Evolutionary conservation across 1,140 invertebrate genomes (phyloP).

Genomic region (Yoshiicerus persimilis): DNA sequence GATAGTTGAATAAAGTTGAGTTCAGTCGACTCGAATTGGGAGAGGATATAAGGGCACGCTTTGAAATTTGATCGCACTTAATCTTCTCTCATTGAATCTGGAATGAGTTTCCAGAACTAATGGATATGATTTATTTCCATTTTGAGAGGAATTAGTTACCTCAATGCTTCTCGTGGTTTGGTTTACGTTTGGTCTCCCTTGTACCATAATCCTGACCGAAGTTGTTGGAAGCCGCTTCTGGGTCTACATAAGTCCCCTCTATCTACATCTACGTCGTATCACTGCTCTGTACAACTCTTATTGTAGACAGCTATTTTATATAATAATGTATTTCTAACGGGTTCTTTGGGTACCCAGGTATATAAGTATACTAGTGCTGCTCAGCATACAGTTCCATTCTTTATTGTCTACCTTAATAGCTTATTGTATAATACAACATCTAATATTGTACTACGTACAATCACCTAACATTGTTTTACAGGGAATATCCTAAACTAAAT

Average conservation of each 20-base stretch:
- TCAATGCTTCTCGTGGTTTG: slow-evolving; percentile 10
- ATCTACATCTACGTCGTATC: background rate
- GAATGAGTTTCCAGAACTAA: slow-evolving; percentile 46
- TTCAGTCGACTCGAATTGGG: background rate
- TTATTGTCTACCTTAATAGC: background rate
- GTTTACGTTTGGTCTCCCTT: background rate
- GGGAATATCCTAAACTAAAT: background rate
- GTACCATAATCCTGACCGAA: slow-evolving; percentile 14
- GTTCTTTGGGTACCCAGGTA: no score
- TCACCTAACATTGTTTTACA: background rate
- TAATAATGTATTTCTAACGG: no score
- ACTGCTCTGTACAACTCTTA: background rate
- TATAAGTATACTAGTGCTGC: background rate
- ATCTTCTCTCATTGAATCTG: slow-evolving; percentile 42
- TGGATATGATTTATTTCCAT: slow-evolving; percentile 46
- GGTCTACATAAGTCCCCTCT: background rate
- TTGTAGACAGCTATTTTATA: no score
- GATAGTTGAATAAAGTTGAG: slow-evolving; percentile 8
- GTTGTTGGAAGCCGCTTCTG: background rate
- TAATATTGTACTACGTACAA: no score
- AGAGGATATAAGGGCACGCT: slow-evolving; percentile 19
- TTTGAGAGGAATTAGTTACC: slow-evolving; percentile 43
- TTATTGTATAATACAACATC: background rate
- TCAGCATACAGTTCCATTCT: background rate
- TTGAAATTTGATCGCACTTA: slow-evolving; percentile 46